Evolutionary conservation across 2,888 invertebrate genomes (phyloP).

Genomic region (Agrochola lota): DNA sequence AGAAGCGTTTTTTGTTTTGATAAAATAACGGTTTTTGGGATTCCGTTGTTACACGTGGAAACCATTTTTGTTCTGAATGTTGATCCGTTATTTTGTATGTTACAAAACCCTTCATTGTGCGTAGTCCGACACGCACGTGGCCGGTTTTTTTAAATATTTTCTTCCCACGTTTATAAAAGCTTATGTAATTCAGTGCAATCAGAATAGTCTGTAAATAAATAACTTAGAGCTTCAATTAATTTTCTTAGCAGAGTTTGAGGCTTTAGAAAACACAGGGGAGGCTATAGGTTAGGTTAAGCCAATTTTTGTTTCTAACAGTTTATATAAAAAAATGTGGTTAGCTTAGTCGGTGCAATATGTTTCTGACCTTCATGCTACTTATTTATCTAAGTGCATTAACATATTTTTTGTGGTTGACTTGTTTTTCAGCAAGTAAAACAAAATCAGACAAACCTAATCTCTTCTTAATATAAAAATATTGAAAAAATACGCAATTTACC

Average conservation of each 20-base stretch:
- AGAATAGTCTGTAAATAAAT: no score
- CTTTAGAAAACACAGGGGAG: no score
- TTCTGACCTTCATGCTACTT: background rate
- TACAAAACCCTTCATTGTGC: background rate
- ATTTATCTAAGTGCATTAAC: background rate
- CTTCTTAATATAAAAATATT: background rate
- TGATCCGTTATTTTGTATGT: background rate
- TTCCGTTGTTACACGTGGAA: background rate
- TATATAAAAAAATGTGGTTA: background rate
- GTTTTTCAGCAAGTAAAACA: background rate
- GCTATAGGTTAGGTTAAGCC: no score
- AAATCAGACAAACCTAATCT: background rate
- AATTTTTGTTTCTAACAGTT: background rate
- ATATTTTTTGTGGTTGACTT: no score
- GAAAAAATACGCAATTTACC: conserved; percentile 7
- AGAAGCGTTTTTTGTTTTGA: conserved; percentile 35
- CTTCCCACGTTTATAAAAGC: no score
- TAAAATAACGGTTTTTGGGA: conserved; percentile 3
- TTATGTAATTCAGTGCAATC: no score
- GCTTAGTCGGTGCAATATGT: background rate
- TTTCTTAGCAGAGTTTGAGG: no score
- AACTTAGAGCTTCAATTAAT: no score
- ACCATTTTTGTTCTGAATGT: background rate
- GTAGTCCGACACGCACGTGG: no score
- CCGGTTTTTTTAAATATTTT: no score